These are phyloP conservation scores for Meloidogyne exigua DNA, from an alignment of 1,140 invertebrate species.

Conservation along the genomic window DNA sequence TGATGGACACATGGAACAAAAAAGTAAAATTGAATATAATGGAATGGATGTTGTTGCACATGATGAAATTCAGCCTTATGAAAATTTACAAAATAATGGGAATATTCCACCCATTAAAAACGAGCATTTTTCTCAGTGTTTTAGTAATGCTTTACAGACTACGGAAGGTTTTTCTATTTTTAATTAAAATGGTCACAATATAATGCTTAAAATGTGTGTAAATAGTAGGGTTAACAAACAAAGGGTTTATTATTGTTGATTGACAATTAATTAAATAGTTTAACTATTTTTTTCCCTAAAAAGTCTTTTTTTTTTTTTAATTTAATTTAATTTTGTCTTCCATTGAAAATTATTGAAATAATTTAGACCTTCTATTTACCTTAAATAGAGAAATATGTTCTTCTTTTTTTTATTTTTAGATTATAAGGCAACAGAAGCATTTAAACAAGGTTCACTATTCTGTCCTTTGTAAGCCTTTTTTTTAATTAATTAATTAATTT, in stretches of 20 bases:
- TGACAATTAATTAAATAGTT: no score
- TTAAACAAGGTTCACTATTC: not conserved
- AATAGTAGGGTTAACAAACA: no score
- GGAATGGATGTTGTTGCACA: constrained; percentile 59
- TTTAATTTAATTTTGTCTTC: no score
- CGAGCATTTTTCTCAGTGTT: not conserved
- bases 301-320: no score
- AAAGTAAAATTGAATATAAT: constrained; percentile 44
- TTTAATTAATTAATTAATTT: not conserved
- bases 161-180: not conserved
- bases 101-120: not conserved
- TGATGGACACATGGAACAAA: constrained; percentile 35
- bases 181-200: not conserved
- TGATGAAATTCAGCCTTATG: constrained; percentile 52
- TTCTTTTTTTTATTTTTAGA: not conserved
- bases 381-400: no score
- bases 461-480: not conserved
- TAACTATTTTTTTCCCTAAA: no score
- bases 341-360: no score
- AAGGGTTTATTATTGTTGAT: no score
- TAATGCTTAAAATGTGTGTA: no score
- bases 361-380: no score
- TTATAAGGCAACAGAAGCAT: not conserved
- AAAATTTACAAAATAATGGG: not conserved
- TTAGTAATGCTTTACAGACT: not conserved